Evolutionary conservation across 2,888 invertebrate species (phyloP), one percentile per base, ranked within the genome.

Genomic region (Villa cingulata): DNA sequence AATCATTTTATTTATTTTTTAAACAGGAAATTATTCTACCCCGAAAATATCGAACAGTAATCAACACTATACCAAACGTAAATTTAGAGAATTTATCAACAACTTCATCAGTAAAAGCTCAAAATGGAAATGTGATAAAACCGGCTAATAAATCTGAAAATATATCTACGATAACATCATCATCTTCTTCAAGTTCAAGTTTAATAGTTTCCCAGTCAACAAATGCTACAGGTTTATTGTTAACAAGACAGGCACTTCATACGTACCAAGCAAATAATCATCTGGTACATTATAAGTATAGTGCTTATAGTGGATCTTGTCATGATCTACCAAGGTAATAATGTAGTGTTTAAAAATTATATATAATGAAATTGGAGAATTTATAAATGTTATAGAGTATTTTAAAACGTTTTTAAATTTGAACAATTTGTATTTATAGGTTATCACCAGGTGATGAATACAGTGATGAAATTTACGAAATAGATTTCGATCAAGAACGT

Each of bases 271-370:
- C 85, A 50, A 85, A 87, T 62, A 91, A 91, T 83, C 85, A 86
- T 70, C 76, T 90, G 53, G 81, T 96, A 52, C 84, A 88, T 65
- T 95, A 87, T 68, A 95, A 94, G 68, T 95, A 94, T 65, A 81
- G 77, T 61, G 80, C 79, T 41, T 96, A 92, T 65, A 84, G 90
- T 16, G 89, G 89, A 48, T 82, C 82, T 55, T 94, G 88, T 68
- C 77, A 83, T 56, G 87, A 90, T 65, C 74, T 92, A 58, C 91
- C 91, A 52, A 85, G 83, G 83, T 82, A 73, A 65, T 9, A 29
- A 9, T 29, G 12, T 29, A 29, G 12, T 29, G 6, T 29, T 29
- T 29, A 29, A 9, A 12, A 29, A 29, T 29, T 29, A 29, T 29
- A 29, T 9, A 29, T 29, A 29, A 9, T 29, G 7, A 29, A 29